Evolutionary conservation across 2,888 invertebrate genomes (phyloP), one percentile per base, ranked within the genome.

Genomic region (Galerucella pusilla): DNA sequence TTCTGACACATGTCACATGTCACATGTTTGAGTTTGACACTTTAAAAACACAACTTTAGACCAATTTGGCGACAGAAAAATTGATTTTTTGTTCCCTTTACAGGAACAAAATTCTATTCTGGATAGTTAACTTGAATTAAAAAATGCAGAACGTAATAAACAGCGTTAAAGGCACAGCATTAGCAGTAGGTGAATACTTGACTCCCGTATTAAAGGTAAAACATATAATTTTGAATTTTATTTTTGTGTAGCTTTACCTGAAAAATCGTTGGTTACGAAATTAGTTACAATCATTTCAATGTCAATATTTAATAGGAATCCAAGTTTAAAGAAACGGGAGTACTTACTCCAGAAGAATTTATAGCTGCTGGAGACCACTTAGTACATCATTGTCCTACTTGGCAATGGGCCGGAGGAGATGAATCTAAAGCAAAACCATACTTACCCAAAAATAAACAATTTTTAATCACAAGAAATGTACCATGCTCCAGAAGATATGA

Each of bases 261-360:
- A 42, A 42, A 42, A 42, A 42, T 42, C 35, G 7, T 42, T 42
- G 35, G 35, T 9, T 42, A 42, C 35, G 35, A 42, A 42, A 42
- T 35, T 35, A 35, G 35, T 35, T 7, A 1, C 11, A n/a, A 57
- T 57, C 9, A 68, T 60, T 64, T 54, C 67, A 20, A 12, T 71
- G 52, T 68, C 25, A 11, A 57, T 42, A 14, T 61, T 69, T 76
- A 78, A 42, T 82, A 98, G 97, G 97, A 97, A 88, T 98, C 98
- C 6, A 98, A 97, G 88, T 99, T 98, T 87, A 93, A 95, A 82
- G 98, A 99, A 88, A 99, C 98, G 14, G 99, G 99, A 49, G 98
- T 99, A 2, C 87, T 99, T 45, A 99, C 98, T n/a, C 99, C 99
- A 1, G 98, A 98, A 87, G 99, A 99, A 90, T 99, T 99, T 91